These are phyloP conservation scores for Lampris megalopsis DNA, from an alignment of 2,113 vertebrate genomes.

Conservation along the genomic window DNA sequence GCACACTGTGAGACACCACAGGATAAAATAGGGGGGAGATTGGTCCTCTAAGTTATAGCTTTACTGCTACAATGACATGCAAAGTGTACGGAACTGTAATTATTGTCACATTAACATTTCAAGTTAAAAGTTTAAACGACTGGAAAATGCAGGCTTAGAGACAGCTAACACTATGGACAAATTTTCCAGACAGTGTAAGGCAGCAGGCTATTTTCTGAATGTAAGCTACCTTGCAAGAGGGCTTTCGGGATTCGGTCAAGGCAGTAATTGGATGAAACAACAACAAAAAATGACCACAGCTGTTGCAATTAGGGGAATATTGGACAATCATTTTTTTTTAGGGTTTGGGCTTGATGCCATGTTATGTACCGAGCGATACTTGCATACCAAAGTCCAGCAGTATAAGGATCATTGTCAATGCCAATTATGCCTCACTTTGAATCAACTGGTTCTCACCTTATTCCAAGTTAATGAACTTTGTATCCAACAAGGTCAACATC, in stretches of 20 bases:
- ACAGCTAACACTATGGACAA: constrained; percentile 42
- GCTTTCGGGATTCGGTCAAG: constrained; percentile 69
- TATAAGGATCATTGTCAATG: constrained; percentile 23
- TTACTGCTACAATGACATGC: constrained; percentile 22
- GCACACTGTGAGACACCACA: constrained; percentile 39
- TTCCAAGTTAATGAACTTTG: constrained; percentile 35
- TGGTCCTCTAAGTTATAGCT: constrained; percentile 35
- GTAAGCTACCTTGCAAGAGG: constrained; percentile 46
- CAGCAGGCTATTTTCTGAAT: constrained; percentile 59
- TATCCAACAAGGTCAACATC: too few relatives aligned
- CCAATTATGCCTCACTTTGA: not conserved
- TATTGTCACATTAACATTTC: constrained; percentile 44
- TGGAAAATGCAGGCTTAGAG: constrained; percentile 43
- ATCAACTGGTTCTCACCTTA: constrained; percentile 18
- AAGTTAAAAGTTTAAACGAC: constrained; percentile 29
- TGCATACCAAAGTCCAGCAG: constrained; percentile 17
- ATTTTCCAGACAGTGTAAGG: constrained; percentile 48
- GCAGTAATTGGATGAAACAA: constrained; percentile 74
- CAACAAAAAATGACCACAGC: constrained; percentile 67
- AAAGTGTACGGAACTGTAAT: constrained; percentile 22
- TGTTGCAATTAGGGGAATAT: constrained; percentile 75
- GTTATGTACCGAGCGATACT: constrained; percentile 1
- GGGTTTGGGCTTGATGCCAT: constrained; percentile 21
- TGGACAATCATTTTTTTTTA: constrained; percentile 57
- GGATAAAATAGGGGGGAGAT: constrained; percentile 53